phyloP scores from a whole-genome alignment of 2,888 invertebrate genomes.

The Belgica antarctica region DNA sequence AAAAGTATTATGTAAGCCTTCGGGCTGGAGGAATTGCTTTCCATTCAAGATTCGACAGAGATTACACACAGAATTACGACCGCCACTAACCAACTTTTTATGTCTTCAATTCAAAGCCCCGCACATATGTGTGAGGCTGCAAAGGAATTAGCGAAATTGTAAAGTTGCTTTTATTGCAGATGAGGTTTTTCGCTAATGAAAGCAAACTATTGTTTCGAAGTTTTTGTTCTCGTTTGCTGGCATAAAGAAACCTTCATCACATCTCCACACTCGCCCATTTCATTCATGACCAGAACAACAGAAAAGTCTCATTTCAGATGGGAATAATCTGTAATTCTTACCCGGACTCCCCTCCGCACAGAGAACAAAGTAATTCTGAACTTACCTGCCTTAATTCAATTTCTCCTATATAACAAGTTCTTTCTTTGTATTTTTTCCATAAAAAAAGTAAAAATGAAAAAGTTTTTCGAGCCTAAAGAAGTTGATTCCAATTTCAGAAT shows the following conservation, averaged over 20 bases:
- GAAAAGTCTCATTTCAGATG: too few relatives aligned
- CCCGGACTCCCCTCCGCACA: too few relatives aligned
- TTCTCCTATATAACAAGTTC: neutral
- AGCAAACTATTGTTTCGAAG: neutral
- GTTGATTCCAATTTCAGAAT: conserved; percentile 22
- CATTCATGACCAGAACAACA: too few relatives aligned
- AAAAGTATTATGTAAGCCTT: neutral
- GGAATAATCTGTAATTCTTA: neutral
- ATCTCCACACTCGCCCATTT: too few relatives aligned
- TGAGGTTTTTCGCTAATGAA: conserved; percentile 14
- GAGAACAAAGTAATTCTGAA: neutral
- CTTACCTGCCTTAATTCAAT: conserved; percentile 24
- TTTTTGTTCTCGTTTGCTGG: neutral
- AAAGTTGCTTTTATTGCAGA: conserved; percentile 17
- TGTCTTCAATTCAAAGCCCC: too few relatives aligned
- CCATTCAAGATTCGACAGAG: neutral
- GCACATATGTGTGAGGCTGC: conserved; percentile 1
- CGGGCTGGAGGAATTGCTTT: neutral
- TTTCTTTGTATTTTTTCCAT: neutral
- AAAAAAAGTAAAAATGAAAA: conserved; percentile 1
- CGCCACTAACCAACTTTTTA: too few relatives aligned
- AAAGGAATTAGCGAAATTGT: conserved; percentile 19
- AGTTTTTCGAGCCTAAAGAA: neutral
- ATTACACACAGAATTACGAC: too few relatives aligned
- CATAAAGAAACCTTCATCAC: too few relatives aligned